Evolutionary conservation across 2,888 invertebrate species (phyloP), one percentile per base, ranked within the genome.

Genomic region (Pollenia labialis): DNA sequence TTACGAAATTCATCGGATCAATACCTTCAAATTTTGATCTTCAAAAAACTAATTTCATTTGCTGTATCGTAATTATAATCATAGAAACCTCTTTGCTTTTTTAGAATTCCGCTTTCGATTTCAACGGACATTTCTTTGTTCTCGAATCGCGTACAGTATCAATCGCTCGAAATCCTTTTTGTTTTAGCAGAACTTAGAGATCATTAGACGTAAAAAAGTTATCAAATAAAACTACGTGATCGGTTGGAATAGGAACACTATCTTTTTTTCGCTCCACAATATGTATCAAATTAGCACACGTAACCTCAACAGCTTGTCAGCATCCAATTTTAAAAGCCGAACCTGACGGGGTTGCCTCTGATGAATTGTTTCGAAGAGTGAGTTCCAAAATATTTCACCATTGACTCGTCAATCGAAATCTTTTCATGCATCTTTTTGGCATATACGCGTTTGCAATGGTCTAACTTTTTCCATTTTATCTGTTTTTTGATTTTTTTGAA

Each of bases 61-160:
- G n/a, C n/a, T n/a, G n/a, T n/a, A n/a, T n/a, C n/a, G n/a, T n/a
- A n/a, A n/a, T n/a, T n/a, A n/a, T n/a, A n/a, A n/a, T n/a, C n/a
- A n/a, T n/a, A n/a, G n/a, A n/a, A n/a, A n/a, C n/a, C n/a, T n/a
- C n/a, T n/a, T n/a, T n/a, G n/a, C n/a, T n/a, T n/a, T n/a, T n/a
- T n/a, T n/a, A n/a, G n/a, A n/a, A n/a, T n/a, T n/a, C n/a, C n/a
- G n/a, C n/a, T n/a, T n/a, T n/a, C n/a, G 3, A 23, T 32, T 58
- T 14, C 14, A 58, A 32, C 16, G 46, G 46, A 46, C 64, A 64
- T 64, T 64, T 64, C 14, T 64, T 64, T 64, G 64, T 64, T 64
- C 18, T 64, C 12, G 46, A 16, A 11, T 46, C 64, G 10, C 64
- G 44, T 18, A 46, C 46, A 46, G 64, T 46, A 16, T 18, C 46